phyloP scores from a whole-genome alignment of 2,888 invertebrate genomes.

The Tenthredo mesomela region DNA sequence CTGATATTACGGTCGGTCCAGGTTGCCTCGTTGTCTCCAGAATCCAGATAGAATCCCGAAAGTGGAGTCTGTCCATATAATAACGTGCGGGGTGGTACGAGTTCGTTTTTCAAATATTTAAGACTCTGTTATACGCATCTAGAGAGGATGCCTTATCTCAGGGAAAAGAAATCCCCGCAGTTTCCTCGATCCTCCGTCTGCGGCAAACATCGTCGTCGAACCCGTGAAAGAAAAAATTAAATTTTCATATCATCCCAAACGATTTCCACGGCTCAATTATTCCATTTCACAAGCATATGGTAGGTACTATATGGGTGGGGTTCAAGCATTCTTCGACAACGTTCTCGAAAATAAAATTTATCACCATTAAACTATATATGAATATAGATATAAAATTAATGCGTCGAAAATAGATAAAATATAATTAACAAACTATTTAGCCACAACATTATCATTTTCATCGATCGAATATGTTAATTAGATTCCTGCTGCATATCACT shows the following conservation, averaged over 20 bases:
- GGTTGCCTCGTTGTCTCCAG: constrained; percentile 16
- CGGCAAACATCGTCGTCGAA: not conserved
- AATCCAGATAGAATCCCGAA: constrained; percentile 7
- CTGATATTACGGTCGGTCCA: constrained; percentile 18
- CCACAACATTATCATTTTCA: not conserved
- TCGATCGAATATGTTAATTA: not conserved
- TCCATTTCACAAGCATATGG: not conserved
- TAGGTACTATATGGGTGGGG: no score
- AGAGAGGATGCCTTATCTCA: not conserved
- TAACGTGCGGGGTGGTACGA: not conserved
- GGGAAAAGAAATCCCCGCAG: not conserved
- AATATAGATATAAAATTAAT: not conserved
- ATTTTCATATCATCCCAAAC: constrained; percentile 19
- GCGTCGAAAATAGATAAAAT: not conserved
- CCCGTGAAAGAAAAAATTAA: not conserved
- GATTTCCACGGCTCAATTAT: constrained; percentile 24
- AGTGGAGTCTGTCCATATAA: not conserved
- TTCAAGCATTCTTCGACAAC: not conserved
- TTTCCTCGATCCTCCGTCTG: not conserved
- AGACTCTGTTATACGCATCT: not conserved
- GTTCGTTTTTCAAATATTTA: constrained; percentile 38
- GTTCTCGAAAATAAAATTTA: no score
- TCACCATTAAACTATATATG: not conserved
- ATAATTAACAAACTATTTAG: not conserved
- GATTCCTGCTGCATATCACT: not conserved